Evolutionary conservation across 2,888 invertebrate genomes (phyloP).

Genomic region (Philopedon plagiatum): DNA sequence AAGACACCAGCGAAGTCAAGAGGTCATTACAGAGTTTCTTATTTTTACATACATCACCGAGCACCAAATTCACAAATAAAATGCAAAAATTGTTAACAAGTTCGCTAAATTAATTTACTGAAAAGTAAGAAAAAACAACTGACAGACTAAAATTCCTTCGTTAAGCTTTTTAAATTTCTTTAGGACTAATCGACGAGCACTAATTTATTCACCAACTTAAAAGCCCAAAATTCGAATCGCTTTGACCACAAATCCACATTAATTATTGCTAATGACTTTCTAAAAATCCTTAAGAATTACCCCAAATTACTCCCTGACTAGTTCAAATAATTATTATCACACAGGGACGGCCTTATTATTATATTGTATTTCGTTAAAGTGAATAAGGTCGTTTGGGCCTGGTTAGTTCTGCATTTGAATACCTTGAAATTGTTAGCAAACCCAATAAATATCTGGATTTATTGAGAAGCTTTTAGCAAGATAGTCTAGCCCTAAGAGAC

Average conservation of each 20-base stretch:
- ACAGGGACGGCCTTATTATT: background rate
- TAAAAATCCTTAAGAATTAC: slow-evolving; percentile 35
- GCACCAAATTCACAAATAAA: background rate
- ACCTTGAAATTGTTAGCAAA: background rate
- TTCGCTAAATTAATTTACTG: background rate
- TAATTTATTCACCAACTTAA: slow-evolving; percentile 42
- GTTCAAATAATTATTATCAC: slow-evolving; percentile 20
- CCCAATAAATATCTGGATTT: no score
- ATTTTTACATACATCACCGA: no score
- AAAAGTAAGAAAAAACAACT: background rate
- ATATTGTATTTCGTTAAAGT: background rate
- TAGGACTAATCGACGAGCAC: slow-evolving; percentile 35
- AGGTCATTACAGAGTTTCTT: no score
- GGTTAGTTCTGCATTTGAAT: no score
- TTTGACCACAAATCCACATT: slow-evolving; percentile 44
- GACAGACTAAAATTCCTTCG: background rate
- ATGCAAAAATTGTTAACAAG: background rate
- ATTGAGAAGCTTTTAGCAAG: no score
- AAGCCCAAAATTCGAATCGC: slow-evolving; percentile 30
- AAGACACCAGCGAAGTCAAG: no score
- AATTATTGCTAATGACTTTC: slow-evolving; percentile 44
- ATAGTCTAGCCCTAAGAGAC: no score
- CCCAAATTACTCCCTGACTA: slow-evolving; percentile 29
- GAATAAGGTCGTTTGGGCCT: no score
- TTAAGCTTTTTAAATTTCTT: slow-evolving; percentile 12